A percentile compares a stretch with the other conserved stretches of the same genome.
Evolutionary conservation across 2,113 vertebrate genomes (phyloP).

Genomic region (Hoplias malabaricus): DNA sequence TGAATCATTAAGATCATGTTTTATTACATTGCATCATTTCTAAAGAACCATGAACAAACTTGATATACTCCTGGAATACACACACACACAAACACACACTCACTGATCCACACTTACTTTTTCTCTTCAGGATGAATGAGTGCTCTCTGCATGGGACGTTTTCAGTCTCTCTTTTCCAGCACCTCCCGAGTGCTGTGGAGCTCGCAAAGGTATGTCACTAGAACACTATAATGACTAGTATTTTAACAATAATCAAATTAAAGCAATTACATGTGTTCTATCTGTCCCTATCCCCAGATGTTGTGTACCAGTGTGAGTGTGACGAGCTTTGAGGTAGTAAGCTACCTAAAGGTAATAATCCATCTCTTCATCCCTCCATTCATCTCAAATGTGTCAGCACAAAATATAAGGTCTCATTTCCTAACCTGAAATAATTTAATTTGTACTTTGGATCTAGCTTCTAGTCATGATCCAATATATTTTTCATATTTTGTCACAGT

Average conservation of each 20-base stretch:
- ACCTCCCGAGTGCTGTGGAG: conserved; percentile 82
- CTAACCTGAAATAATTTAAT: too few species aligned
- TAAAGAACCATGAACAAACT: too few species aligned
- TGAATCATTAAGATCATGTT: not conserved
- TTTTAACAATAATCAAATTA: not conserved
- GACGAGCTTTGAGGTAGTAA: conserved; percentile 82
- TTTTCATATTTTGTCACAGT: too few species aligned
- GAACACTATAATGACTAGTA: not conserved
- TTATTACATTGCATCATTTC: not conserved
- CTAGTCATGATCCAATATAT: too few species aligned
- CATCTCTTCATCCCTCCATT: not conserved
- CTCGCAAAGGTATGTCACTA: conserved; percentile 80
- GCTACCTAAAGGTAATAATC: conserved; percentile 82
- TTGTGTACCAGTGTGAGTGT: conserved; percentile 82
- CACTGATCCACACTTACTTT: not conserved
- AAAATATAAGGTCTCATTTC: too few species aligned
- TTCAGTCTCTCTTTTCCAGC: conserved; percentile 75
- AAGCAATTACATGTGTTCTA: not conserved
- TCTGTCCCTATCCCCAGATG: conserved; percentile 65
- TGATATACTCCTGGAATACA: not conserved
- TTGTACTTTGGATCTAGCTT: too few species aligned
- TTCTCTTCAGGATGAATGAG: conserved; percentile 76
- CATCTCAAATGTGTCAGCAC: not conserved
- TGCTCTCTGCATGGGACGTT: conserved; percentile 82
- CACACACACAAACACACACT: not conserved